A percentile compares a stretch with the other conserved stretches of the same genome.
Evolutionary conservation across 2,113 vertebrate species (phyloP).

Genomic region (Poeciliopsis turrubarensis): DNA sequence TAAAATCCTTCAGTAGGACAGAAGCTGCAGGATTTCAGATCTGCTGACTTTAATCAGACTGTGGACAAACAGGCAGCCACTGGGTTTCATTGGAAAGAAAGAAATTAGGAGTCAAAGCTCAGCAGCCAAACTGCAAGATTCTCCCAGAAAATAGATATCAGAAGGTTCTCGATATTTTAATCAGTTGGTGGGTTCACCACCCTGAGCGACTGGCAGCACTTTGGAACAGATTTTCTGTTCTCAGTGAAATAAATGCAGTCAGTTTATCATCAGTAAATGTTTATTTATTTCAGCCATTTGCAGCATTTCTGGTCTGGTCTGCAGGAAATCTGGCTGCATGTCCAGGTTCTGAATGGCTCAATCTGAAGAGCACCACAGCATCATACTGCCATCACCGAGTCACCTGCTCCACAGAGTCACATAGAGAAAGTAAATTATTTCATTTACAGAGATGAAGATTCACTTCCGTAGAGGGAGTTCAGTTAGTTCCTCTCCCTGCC

Average conservation of each 20-base stretch:
- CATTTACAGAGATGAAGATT: background rate
- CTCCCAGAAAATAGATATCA: background rate
- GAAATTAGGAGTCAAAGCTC: too few species aligned
- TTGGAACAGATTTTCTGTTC: background rate
- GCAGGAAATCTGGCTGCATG: background rate
- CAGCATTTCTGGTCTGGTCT: background rate
- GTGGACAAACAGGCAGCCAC: too few species aligned
- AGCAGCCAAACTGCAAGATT: too few species aligned
- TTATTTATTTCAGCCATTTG: background rate
- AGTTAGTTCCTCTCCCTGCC: background rate
- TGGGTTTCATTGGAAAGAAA: too few species aligned
- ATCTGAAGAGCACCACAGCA: background rate
- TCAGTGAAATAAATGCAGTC: background rate
- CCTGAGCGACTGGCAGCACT: too few species aligned
- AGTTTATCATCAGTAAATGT: too few species aligned
- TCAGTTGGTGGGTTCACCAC: background rate
- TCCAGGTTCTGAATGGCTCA: background rate
- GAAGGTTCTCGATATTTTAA: background rate
- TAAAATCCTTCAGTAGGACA: background rate
- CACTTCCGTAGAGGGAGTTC: background rate
- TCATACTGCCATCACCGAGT: background rate
- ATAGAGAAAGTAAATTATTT: background rate
- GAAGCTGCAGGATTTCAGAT: too few species aligned
- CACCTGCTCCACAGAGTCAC: background rate
- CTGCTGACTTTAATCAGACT: too few species aligned